Percentiles rank a stretch among this genome's conserved stretches.
Evolutionary conservation across 2,888 invertebrate genomes (phyloP).

Genomic region (Hypercompe scribonia): DNA sequence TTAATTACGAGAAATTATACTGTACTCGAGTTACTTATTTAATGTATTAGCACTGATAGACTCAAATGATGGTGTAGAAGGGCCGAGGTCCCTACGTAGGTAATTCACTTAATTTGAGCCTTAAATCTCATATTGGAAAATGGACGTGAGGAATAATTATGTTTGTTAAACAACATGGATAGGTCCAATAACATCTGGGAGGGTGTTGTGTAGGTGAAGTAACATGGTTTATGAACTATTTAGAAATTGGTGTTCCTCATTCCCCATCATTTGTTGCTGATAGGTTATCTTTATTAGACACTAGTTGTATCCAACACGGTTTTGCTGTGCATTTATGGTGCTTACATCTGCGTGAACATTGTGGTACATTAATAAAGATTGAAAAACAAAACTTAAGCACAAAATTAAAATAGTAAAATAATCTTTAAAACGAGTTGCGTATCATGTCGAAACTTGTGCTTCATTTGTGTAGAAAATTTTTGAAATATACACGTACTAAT

Average conservation of each 20-base stretch:
- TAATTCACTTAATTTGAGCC: constrained; percentile 85
- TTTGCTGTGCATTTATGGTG: no score
- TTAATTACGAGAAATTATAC: constrained; percentile 38
- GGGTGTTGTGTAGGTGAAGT: constrained; percentile 1
- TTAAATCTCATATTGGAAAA: constrained; percentile 85
- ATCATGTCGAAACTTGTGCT: no score
- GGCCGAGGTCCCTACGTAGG: constrained; percentile 64
- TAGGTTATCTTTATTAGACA: background rate
- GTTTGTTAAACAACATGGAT: constrained; percentile 76
- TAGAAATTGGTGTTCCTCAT: background rate
- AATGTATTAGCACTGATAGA: constrained; percentile 45
- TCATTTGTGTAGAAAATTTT: no score
- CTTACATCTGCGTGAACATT: no score
- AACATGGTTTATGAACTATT: background rate
- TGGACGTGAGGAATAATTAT: constrained; percentile 82
- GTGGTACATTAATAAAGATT: no score
- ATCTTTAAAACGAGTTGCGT: no score
- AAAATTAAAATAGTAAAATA: no score
- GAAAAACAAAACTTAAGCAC: no score
- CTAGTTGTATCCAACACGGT: no score
- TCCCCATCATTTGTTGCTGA: no score
- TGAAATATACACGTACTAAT: no score
- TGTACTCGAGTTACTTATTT: constrained; percentile 44
- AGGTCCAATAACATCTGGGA: background rate
- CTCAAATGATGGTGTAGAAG: constrained; percentile 41